phyloP scores from a whole-genome alignment of 2,888 invertebrate genomes.

The Acleris cristana region DNA sequence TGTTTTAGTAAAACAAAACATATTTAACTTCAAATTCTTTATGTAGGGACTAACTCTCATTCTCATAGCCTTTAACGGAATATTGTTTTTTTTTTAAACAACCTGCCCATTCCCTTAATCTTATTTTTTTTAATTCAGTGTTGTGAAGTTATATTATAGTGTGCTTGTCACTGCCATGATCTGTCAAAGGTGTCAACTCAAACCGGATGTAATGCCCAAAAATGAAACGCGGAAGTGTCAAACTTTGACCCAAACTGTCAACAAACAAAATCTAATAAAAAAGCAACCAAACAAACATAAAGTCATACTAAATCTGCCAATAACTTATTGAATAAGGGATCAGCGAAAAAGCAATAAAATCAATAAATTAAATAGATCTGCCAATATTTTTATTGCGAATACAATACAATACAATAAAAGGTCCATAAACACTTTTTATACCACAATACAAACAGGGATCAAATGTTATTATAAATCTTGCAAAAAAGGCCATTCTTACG shows the following conservation, averaged over 20 bases:
- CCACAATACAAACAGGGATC: constrained; percentile 8
- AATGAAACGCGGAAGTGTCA: constrained; percentile 15
- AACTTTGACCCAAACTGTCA: constrained; percentile 1
- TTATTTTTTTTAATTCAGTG: too few relatives aligned
- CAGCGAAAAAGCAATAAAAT: constrained; percentile 11
- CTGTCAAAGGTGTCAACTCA: constrained; percentile 6
- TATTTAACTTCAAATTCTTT: too few relatives aligned
- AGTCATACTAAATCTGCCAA: constrained; percentile 4
- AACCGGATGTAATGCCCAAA: not conserved
- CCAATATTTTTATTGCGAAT: constrained; percentile 31
- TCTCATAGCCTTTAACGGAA: too few relatives aligned
- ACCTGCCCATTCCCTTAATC: too few relatives aligned
- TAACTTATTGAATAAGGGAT: not conserved
- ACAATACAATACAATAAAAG: constrained; percentile 23
- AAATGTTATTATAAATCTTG: not conserved
- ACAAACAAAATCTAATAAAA: not conserved
- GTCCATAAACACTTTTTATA: constrained; percentile 16
- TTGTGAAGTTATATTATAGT: too few relatives aligned
- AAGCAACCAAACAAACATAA: constrained; percentile 3
- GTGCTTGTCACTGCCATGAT: too few relatives aligned
- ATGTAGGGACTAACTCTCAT: too few relatives aligned
- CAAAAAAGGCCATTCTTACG: not conserved
- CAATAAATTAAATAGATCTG: constrained; percentile 26
- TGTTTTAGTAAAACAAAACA: too few relatives aligned
- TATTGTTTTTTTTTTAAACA: too few relatives aligned